A percentile compares a stretch with the other conserved stretches of the same genome.
Conservation (phyloP, 2,113 vertebrate genomes). For the Jacana jacana region DNA sequence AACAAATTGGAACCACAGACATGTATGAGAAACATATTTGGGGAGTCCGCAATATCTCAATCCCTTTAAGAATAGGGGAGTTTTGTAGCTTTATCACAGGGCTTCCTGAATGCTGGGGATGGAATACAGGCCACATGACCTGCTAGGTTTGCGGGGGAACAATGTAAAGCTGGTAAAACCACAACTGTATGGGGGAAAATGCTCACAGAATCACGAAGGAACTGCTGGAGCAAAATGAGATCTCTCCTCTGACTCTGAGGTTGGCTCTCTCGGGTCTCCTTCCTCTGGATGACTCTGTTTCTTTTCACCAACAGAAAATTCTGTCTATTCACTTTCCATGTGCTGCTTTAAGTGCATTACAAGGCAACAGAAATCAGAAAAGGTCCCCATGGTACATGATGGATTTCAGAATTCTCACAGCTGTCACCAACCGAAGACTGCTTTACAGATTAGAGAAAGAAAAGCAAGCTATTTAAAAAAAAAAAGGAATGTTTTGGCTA, state of each 20-base stretch:
- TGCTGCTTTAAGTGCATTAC: slow-evolving; percentile 27
- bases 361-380: slow-evolving; percentile 39
- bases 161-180: not conserved
- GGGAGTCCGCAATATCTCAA: not conserved
- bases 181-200: not conserved
- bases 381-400: not conserved
- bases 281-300: slow-evolving; percentile 46
- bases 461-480: not conserved
- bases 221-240: not conserved
- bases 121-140: not conserved
- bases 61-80: not conserved
- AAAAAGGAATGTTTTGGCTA: not conserved
- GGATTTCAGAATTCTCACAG: slow-evolving; percentile 51
- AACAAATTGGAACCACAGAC: not conserved
- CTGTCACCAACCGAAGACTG: slow-evolving; percentile 40
- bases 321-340: slow-evolving; percentile 14
- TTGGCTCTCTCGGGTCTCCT: slow-evolving; percentile 38
- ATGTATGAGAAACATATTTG: not conserved
- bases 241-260: slow-evolving; percentile 16
- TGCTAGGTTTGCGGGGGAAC: not conserved
- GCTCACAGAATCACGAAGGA: not conserved
- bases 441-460: slow-evolving; percentile 48
- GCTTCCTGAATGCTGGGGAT: not conserved
- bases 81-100: not conserved
- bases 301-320: slow-evolving; percentile 59